These are phyloP conservation scores for Hestina assimilis DNA, from an alignment of 1,140 invertebrate genomes.

Conservation along the genomic window DNA sequence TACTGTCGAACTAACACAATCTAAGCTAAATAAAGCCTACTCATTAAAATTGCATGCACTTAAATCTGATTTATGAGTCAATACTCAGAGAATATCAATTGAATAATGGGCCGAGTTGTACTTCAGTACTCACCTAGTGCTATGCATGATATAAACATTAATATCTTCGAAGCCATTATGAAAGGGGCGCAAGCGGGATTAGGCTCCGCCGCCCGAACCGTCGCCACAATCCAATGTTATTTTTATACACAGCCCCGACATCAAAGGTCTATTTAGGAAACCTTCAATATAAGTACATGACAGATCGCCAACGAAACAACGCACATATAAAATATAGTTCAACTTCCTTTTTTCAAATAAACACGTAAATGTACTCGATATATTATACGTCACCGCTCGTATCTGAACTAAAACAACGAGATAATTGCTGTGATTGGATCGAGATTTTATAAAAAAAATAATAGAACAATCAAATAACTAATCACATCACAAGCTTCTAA, in stretches of 20 bases:
- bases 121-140: conserved; percentile 47
- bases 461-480: conserved; percentile 19
- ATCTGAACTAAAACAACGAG: conserved; percentile 36
- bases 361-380: background rate
- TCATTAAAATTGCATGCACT: conserved; percentile 22
- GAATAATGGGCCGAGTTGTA: conserved; percentile 14
- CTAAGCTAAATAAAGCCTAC: conserved; percentile 8
- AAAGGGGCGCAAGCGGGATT: conserved; percentile 45
- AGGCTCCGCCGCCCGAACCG: conserved; percentile 43
- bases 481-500: conserved; percentile 23
- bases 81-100: conserved; percentile 22
- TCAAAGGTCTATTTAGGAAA: conserved; percentile 73
- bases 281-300: conserved; percentile 63
- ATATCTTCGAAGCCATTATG: conserved; percentile 44
- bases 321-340: conserved; percentile 36
- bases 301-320: conserved; percentile 56
- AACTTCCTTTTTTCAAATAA: conserved; percentile 13
- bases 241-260: conserved; percentile 72
- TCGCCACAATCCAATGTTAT: conserved; percentile 69
- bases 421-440: conserved; percentile 55
- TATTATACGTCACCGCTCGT: background rate
- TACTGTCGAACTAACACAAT: too few relatives aligned
- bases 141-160: conserved; percentile 41
- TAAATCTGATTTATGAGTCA: conserved; percentile 8
- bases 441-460: conserved; percentile 48